phyloP scores from a whole-genome alignment of 2,888 invertebrate species.

The Spatulosminthurus flaviceps region DNA sequence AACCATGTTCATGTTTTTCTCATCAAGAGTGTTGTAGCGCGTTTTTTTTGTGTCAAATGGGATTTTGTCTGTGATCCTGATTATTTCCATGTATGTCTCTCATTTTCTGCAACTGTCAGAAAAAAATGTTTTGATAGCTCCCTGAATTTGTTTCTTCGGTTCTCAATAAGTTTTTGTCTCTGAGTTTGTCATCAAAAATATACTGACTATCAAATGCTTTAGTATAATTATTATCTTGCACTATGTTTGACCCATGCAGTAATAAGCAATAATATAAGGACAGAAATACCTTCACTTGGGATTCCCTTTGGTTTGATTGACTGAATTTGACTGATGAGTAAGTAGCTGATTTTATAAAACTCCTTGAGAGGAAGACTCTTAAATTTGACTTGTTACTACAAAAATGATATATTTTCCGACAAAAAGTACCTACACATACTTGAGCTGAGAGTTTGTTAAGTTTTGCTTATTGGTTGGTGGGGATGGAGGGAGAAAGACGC shows the following conservation, averaged over 20 bases:
- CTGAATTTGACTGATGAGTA: not conserved
- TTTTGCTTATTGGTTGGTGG: not conserved
- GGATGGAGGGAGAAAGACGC: slow-evolving; percentile 6
- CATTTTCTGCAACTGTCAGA: not conserved
- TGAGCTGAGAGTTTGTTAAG: not conserved
- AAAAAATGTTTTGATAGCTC: too few species aligned
- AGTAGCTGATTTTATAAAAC: not conserved
- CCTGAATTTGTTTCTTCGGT: not conserved
- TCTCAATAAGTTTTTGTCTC: not conserved
- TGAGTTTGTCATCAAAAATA: not conserved
- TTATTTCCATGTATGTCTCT: not conserved
- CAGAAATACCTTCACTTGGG: too few species aligned
- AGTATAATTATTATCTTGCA: not conserved
- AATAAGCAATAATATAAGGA: too few species aligned
- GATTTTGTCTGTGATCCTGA: not conserved
- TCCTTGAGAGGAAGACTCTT: too few species aligned
- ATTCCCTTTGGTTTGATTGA: not conserved
- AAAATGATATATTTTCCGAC: not conserved
- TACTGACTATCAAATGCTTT: slow-evolving; percentile 10
- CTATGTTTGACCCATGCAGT: not conserved
- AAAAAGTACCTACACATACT: too few species aligned
- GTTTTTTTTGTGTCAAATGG: slow-evolving; percentile 4
- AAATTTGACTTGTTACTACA: not conserved
- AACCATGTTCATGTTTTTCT: slow-evolving; percentile 12
- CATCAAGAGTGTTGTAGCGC: slow-evolving; percentile 10